Percentiles rank a stretch among this genome's conserved stretches.
Conservation (phyloP, 2,113 vertebrate species). For the Nicator chloris region DNA sequence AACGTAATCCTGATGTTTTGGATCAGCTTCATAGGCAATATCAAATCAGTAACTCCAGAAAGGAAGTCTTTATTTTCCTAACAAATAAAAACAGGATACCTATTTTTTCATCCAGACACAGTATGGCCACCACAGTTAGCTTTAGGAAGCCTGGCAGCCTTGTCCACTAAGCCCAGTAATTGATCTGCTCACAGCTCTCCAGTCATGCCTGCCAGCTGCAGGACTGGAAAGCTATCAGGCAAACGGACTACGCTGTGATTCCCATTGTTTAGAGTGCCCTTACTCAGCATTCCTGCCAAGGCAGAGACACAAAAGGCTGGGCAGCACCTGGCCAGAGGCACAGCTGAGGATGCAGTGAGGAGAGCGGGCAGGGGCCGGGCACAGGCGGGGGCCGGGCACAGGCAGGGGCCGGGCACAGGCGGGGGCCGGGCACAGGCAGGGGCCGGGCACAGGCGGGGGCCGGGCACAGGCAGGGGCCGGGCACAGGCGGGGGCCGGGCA, state of each 20-base stretch:
- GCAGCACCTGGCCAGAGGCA: not conserved
- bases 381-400: no score
- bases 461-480: no score
- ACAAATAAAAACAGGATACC: not conserved
- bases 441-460: no score
- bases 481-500: no score
- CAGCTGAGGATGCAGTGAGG: fast-evolving
- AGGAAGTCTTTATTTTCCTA: not conserved
- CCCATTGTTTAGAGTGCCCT: not conserved
- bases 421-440: no score
- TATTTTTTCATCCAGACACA: not conserved
- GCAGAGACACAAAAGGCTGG: not conserved
- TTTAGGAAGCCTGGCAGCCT: not conserved
- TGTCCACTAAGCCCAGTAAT: fast-evolving
- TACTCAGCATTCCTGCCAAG: not conserved
- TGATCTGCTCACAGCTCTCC: not conserved
- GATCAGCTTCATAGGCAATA: not conserved
- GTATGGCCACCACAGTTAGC: not conserved
- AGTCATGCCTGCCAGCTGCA: not conserved
- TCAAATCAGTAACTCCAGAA: not conserved
- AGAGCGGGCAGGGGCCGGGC: not conserved
- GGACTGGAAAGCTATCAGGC: not conserved
- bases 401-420: no score
- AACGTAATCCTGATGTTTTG: not conserved
- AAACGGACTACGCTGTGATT: not conserved